Base-by-base conservation (phyloP, 2,797 vertebrate species). In the Thripadectes ignobilis region DNA sequence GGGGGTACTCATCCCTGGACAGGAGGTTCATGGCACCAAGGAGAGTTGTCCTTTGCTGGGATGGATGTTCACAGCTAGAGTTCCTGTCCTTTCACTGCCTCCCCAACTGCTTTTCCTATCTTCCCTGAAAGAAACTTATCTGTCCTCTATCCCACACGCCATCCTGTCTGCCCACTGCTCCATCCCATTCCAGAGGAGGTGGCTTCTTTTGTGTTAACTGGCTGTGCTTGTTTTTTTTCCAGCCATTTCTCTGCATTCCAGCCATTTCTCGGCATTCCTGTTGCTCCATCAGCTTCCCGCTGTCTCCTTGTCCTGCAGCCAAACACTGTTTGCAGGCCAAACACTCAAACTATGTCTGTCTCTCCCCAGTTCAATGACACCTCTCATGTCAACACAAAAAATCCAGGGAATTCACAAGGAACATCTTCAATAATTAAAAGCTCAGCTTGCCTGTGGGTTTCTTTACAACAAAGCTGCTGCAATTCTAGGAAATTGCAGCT, bases 341-440 rank as follows among this genome's bases (percentile, higher is more conserved):
- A 74, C 39, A 73, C 32, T 67, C 65, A 17, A 65, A 65, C 8
- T 59, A 10, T 10, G 16, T n/a, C 63, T 4, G 1, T n/a, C 18
- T 81, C 77, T 67, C n/a, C 12, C 61, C 51, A 82, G 46, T 87
- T 95, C 83, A 89, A 59, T 0, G 14, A 71, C 55, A 87, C 24
- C 0, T 24, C 57, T 92, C 32, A 39, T 39, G 30, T 89, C 77
- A 93, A 87, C 65, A 71, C 61, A 68, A 76, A 87, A 55, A 52
- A 14, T 19, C 32, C 54, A 76, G 39, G 43, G 67, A 95, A 89
- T 79, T 66, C 63, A 46, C 45, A 67, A 67, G 38, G 34, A 93
- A 75, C 69, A 59, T 66, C 57, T 89, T 92, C 79, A 88, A 45
- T 80, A 89, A 95, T 68, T 88, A 89, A 92, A 94, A 92, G 48